Evolutionary conservation across 1,140 invertebrate genomes (phyloP), one percentile per base, ranked within the genome.

Genomic region (Campoletis sonorensis): DNA sequence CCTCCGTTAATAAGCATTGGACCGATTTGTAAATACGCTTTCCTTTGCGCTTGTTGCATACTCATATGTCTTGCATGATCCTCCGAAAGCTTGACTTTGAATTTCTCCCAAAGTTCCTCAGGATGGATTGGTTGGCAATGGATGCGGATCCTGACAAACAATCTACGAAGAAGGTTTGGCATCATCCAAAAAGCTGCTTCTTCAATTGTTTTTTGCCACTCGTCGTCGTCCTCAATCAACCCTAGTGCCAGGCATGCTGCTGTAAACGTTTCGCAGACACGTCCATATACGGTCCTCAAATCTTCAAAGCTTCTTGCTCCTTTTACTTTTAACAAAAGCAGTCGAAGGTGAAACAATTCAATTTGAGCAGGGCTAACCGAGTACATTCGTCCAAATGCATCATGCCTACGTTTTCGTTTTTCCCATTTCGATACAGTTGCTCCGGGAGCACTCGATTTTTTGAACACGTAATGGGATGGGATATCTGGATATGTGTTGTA

Each of bases 351-450:
- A 70, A 70, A 81, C 30, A 81, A 58, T 77, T 81, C 80, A 21
- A 51, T 21, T 80, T 82, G 80, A 21, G 64, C 72, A 37, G 83
- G 83, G 80, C 71, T 80, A 16, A 82, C 26, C 23, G 80, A 78
- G 73, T 82, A 84, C 80, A 84, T 80, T 70, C 78, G 70, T 16
- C 82, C 82, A 73, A 81, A 18, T 21, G 45, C 37, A 72, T 81
- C 73, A 30, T 72, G 45, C 26, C 26, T 4, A 71, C 64, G 18
- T 79, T 84, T 71, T 1, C 83, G 83, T 27, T 83, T 81, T 75
- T 80, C 21, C 79, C 51, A 84, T 54, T 13, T 30, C 13, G 58
- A 67, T 10, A 68, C 11, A 4, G 21, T 70, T 70, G 16, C 21
- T 30, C 73, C 80, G 30, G 70, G 37, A 67, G 45, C n/a, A 1